Evolutionary conservation across 2,888 invertebrate genomes (phyloP).

Genomic region (Bombylius discolor): DNA sequence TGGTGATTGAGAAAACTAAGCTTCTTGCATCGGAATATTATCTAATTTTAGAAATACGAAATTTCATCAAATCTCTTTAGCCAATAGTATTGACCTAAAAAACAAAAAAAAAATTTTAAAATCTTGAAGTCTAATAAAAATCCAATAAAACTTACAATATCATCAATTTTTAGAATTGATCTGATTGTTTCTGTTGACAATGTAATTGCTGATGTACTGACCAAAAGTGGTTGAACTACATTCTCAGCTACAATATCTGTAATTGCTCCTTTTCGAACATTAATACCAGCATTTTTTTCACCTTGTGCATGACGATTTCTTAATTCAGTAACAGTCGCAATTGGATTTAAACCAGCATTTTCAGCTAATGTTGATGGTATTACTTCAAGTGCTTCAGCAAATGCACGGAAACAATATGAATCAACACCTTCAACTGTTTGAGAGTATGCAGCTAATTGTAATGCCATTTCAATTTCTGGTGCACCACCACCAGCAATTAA

Average conservation of each 20-base stretch:
- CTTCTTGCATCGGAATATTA: too few species aligned
- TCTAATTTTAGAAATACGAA: too few species aligned
- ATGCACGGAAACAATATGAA: conserved; percentile 90
- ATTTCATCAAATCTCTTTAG: neutral
- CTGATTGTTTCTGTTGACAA: conserved; percentile 94
- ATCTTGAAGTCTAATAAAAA: too few species aligned
- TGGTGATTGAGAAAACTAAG: too few species aligned
- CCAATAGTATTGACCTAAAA: conserved; percentile 5
- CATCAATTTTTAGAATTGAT: conserved; percentile 97
- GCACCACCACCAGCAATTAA: conserved; percentile 94
- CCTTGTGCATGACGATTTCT: conserved; percentile 85
- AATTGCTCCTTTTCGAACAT: conserved; percentile 90
- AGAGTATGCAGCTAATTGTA: conserved; percentile 67
- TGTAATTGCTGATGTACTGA: conserved; percentile 83
- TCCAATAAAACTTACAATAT: conserved; percentile 56
- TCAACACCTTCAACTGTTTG: conserved; percentile 81
- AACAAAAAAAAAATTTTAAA: neutral
- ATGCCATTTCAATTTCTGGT: conserved; percentile 89
- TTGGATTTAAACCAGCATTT: conserved; percentile 78
- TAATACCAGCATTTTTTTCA: conserved; percentile 81
- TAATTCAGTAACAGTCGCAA: conserved; percentile 91
- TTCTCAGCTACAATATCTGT: conserved; percentile 95
- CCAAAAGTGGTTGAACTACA: conserved; percentile 93
- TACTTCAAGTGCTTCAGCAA: conserved; percentile 90
- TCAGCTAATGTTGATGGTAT: conserved; percentile 85